Evolutionary conservation across 2,113 vertebrate genomes (phyloP).

Genomic region (Dissostichus mawsoni): DNA sequence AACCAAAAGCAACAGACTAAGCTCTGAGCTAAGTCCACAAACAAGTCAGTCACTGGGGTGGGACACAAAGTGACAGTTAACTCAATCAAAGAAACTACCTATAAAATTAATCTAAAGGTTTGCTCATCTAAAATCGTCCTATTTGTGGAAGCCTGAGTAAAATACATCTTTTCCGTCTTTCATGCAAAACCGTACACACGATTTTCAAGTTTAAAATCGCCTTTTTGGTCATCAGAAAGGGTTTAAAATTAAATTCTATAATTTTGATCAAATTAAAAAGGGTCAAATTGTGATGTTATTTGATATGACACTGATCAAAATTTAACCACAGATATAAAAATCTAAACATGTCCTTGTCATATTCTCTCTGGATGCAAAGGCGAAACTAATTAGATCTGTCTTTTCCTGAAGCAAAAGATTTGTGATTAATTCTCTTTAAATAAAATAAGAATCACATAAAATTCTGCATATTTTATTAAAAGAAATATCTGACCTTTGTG

Average conservation of each 20-base stretch:
- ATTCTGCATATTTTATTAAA: background rate
- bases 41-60: background rate
- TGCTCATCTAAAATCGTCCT: background rate
- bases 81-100: background rate
- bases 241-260: background rate
- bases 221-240: background rate
- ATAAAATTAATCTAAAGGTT: background rate
- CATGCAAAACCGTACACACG: background rate
- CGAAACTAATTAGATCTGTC: background rate
- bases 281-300: background rate
- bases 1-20: conserved; percentile 3
- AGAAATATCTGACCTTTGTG: no score
- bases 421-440: background rate
- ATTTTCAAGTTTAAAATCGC: background rate
- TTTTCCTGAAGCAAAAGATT: background rate
- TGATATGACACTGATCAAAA: background rate
- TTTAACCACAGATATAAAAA: background rate
- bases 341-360: background rate
- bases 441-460: background rate
- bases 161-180: background rate
- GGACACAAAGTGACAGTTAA: background rate
- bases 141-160: background rate
- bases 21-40: background rate
- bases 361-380: background rate
- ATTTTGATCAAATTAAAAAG: background rate